These are phyloP conservation scores for Myrmecobius fasciatus DNA, from an alignment of 2,113 vertebrate species.

Conservation along the genomic window DNA sequence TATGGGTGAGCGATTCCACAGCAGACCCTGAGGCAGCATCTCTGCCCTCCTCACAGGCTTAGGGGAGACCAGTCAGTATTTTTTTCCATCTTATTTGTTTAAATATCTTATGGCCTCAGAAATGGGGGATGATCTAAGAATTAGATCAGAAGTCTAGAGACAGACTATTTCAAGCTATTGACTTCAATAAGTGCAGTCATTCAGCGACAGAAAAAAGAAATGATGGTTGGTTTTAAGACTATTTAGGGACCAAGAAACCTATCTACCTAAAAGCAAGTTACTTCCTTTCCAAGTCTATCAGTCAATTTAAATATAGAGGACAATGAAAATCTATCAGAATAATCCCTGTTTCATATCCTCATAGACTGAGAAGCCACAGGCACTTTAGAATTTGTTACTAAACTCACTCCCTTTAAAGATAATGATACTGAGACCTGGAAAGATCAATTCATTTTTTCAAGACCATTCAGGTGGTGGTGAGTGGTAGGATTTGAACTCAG, in stretches of 20 bases:
- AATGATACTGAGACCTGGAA: not conserved
- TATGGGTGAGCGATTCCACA: slow-evolving; percentile 63
- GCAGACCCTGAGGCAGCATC: slow-evolving; percentile 45
- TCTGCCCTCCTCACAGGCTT: slow-evolving; percentile 55
- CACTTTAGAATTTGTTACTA: not conserved
- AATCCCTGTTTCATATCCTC: not conserved
- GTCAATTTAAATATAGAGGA: slow-evolving; percentile 22
- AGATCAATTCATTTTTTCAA: not conserved
- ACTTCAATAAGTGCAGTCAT: slow-evolving; percentile 58
- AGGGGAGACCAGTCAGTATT: slow-evolving; percentile 58
- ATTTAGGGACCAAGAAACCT: slow-evolving; percentile 39
- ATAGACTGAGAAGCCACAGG: not conserved
- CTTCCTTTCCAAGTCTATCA: not conserved
- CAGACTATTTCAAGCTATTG: slow-evolving; percentile 58
- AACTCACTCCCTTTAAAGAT: not conserved
- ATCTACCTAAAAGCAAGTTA: slow-evolving; percentile 37
- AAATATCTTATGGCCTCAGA: slow-evolving; percentile 59
- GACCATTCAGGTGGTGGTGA: not conserved
- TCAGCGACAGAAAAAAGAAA: slow-evolving; percentile 58
- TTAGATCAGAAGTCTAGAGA: slow-evolving; percentile 72
- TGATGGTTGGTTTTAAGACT: slow-evolving; percentile 58
- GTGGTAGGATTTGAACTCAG: too few relatives aligned
- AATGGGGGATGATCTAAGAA: slow-evolving; percentile 71
- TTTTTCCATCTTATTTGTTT: slow-evolving; percentile 63
- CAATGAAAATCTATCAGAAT: not conserved